Evolutionary conservation across 1,140 invertebrate genomes (phyloP).

Genomic region (Homarus americanus): DNA sequence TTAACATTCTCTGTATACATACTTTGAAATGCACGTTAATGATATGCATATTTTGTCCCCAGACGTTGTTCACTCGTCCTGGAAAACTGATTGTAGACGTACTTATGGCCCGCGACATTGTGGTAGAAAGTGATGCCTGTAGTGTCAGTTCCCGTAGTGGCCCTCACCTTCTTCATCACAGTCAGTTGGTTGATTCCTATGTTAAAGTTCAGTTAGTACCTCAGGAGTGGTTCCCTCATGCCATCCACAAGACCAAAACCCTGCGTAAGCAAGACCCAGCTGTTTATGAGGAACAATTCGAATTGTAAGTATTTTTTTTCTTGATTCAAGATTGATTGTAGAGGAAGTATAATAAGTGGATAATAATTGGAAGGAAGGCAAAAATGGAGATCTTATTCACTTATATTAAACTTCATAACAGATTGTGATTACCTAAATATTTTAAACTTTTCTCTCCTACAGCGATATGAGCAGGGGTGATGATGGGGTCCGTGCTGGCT

Average conservation of each 20-base stretch:
- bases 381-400: too few species aligned
- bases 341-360: too few species aligned
- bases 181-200: conserved; percentile 68
- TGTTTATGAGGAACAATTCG: conserved; percentile 70
- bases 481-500: conserved; percentile 61
- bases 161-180: background rate
- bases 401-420: too few species aligned
- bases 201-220: conserved; percentile 73
- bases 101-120: conserved; percentile 70
- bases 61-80: conserved; percentile 68
- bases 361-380: too few species aligned
- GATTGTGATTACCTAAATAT: too few species aligned
- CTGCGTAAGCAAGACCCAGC: conserved; percentile 70
- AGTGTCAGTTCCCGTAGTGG: conserved; percentile 47
- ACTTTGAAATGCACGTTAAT: too few species aligned
- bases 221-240: conserved; percentile 65
- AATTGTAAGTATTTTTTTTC: conserved; percentile 69
- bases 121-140: conserved; percentile 51
- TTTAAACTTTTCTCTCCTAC: background rate
- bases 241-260: conserved; percentile 64
- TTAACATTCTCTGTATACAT: too few species aligned
- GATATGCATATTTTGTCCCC: background rate
- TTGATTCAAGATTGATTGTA: too few species aligned
- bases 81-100: conserved; percentile 70
- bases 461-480: conserved; percentile 59